These are phyloP conservation scores for Heliconius aoede DNA, from an alignment of 2,888 invertebrate genomes.

Conservation along the genomic window DNA sequence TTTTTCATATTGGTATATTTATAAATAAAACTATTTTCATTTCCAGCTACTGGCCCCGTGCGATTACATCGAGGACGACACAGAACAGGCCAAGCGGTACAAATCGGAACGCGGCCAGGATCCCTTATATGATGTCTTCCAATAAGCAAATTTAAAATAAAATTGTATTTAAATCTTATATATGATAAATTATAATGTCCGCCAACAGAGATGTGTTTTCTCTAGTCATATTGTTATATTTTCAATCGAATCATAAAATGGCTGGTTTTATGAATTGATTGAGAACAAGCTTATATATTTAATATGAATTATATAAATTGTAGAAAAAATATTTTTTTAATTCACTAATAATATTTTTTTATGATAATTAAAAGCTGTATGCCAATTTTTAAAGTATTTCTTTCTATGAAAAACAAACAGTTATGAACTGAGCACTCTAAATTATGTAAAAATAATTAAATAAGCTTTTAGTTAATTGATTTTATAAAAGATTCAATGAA, in stretches of 20 bases:
- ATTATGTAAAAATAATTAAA: not conserved
- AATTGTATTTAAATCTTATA: conserved; percentile 27
- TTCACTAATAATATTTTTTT: not conserved
- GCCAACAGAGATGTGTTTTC: not conserved
- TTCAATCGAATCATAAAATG: conserved; percentile 31
- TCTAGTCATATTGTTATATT: conserved; percentile 6
- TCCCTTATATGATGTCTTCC: conserved; percentile 65
- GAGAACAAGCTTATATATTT: not conserved
- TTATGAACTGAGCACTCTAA: too few species aligned
- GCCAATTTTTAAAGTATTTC: not conserved
- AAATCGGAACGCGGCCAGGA: conserved; percentile 67
- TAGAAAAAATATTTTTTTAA: not conserved
- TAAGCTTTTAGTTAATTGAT: not conserved
- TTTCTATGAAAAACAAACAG: too few species aligned
- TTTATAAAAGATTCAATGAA: not conserved
- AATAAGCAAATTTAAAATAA: conserved; percentile 52
- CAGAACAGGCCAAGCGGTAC: conserved; percentile 61
- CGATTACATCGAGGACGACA: conserved; percentile 67
- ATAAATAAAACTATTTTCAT: conserved; percentile 12
- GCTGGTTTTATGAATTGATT: conserved; percentile 41
- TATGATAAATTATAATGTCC: not conserved
- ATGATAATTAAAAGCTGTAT: not conserved
- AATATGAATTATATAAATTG: not conserved
- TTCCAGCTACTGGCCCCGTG: conserved; percentile 70
- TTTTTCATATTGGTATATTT: not conserved